Conservation (phyloP, 2,888 invertebrate species). For the Protophormia terraenovae region DNA sequence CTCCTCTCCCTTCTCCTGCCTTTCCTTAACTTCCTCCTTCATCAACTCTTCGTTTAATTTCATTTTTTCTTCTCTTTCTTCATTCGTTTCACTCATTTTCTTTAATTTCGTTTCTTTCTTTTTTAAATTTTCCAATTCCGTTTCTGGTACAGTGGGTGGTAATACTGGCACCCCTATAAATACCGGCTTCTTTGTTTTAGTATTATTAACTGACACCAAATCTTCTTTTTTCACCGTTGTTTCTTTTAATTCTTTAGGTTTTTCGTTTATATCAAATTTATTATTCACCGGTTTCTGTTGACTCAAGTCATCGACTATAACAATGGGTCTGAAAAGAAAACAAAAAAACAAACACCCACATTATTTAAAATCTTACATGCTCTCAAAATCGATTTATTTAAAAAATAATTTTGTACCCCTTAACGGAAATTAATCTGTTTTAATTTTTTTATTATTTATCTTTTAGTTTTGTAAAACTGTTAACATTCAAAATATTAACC, state of each 20-base stretch:
- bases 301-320: constrained; percentile 77
- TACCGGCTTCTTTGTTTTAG: constrained; percentile 70
- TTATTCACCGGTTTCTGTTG: constrained; percentile 69
- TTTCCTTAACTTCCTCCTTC: background rate
- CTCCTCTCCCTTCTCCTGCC: background rate
- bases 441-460: background rate
- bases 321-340: constrained; percentile 74
- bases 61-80: constrained; percentile 4
- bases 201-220: background rate
- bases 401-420: constrained; percentile 6
- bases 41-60: constrained; percentile 2
- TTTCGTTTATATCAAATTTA: too few species aligned
- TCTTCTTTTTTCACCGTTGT: constrained; percentile 20
- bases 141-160: constrained; percentile 72
- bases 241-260: constrained; percentile 44
- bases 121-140: constrained; percentile 62
- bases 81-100: constrained; percentile 44
- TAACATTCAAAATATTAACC: constrained; percentile 38
- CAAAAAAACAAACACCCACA: too few species aligned
- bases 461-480: background rate
- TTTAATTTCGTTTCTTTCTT: constrained; percentile 34
- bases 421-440: constrained; percentile 33
- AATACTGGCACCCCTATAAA: constrained; percentile 71
- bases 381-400: background rate
- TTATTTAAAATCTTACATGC: background rate